These are phyloP conservation scores for Bombyx huttoni DNA, from an alignment of 2,888 invertebrate species.

Conservation along the genomic window DNA sequence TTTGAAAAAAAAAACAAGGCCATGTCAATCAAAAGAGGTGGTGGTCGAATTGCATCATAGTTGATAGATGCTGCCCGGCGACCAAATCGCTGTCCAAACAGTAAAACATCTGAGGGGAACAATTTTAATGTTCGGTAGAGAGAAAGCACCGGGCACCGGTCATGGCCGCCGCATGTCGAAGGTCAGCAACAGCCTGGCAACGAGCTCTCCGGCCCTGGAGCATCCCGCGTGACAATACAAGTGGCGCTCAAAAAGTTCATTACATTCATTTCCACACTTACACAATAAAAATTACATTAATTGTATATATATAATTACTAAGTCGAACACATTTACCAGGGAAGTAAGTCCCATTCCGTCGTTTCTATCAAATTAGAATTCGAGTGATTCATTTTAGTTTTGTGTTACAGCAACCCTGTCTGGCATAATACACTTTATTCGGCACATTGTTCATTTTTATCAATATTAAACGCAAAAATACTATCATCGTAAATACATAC, in stretches of 20 bases:
- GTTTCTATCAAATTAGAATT: no score
- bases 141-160: no score
- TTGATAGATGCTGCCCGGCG: no score
- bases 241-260: conserved; percentile 6
- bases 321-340: conserved; percentile 22
- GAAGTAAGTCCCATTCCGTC: conserved; percentile 1
- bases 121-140: no score
- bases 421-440: neutral
- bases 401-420: no score
- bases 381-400: no score
- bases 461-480: conserved; percentile 2
- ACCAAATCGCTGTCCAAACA: no score
- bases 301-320: conserved; percentile 17
- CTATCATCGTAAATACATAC: conserved; percentile 12
- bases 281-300: conserved; percentile 14
- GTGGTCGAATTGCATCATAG: no score
- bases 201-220: neutral
- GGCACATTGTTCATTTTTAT: conserved; percentile 13
- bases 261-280: conserved; percentile 8
- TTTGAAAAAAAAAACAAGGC: no score
- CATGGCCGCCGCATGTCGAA: neutral
- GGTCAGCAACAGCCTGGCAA: neutral
- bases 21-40: no score
- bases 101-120: no score
- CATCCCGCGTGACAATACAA: neutral